Evolutionary conservation across 2,113 vertebrate genomes (phyloP), one percentile per base, ranked within the genome.

Genomic region (Varanus salvator): DNA sequence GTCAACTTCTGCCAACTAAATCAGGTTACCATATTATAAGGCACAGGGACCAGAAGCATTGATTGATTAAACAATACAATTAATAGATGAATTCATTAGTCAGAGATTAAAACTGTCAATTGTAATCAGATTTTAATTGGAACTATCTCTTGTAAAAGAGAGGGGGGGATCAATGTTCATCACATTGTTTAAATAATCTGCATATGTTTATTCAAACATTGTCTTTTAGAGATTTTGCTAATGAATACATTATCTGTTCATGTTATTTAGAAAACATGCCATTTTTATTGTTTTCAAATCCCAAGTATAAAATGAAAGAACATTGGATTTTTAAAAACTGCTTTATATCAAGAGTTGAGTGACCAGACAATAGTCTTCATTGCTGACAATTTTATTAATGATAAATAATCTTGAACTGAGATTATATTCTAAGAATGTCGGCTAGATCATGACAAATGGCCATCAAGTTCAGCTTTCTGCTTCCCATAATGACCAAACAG

Each of bases 81-180:
- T 38, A 78, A 78, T 89, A 78, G 6, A 44, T 88, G 57, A 69
- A 72, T 81, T 54, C 81, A 74, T 44, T 72, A 54, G 12, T 60
- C 80, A 60, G 29, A 75, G 69, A 60, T 89, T 74, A 11, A 88
- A 84, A 44, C 50, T 71, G 25, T 23, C 88, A 80, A 38, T 80
- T 90, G 54, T 80, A 85, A 90, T 90, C 64, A 69, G 60, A 80
- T 85, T 71, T 90, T 80, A 90, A 90, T 76, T 90, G 83, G 64
- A 78, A 12, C 50, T 85, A 9, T 80, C 74, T 85, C 25, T 12
- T 38, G 17, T 71, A 66, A 71, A 66, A 54, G 66, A 85, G 76
- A 14, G 48, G 44, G 50, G 23, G 48, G 44, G 50, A 23, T 82
- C 78, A 74, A 3, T 60, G 68, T 52, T 72, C 48, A 85, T 78